These are phyloP conservation scores for Apamea crenata DNA, from an alignment of 2,888 invertebrate genomes.

Conservation along the genomic window DNA sequence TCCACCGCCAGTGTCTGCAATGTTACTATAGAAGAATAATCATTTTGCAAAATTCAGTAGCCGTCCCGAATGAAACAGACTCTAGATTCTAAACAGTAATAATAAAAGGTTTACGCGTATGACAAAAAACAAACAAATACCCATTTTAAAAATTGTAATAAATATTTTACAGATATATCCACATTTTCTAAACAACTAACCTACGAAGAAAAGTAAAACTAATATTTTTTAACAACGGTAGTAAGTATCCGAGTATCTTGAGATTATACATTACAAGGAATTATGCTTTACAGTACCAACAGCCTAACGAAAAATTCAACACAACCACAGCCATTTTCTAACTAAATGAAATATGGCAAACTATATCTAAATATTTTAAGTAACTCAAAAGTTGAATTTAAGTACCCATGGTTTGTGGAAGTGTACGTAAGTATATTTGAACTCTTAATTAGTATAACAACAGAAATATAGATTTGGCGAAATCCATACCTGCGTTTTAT, in stretches of 20 bases:
- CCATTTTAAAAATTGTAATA: constrained; percentile 63
- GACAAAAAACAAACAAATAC: constrained; percentile 36
- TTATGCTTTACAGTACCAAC: constrained; percentile 44
- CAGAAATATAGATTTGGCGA: constrained; percentile 42
- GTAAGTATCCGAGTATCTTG: constrained; percentile 45
- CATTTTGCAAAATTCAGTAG: no score
- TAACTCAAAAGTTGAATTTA: constrained; percentile 27
- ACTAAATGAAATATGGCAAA: constrained; percentile 32
- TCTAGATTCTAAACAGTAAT: no score
- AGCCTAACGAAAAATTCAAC: constrained; percentile 18
- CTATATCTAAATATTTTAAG: constrained; percentile 12
- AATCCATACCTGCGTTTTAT: constrained; percentile 10
- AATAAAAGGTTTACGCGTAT: no score
- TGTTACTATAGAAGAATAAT: no score
- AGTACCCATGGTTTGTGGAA: constrained; percentile 15
- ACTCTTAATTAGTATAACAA: constrained; percentile 35
- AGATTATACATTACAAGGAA: constrained; percentile 52
- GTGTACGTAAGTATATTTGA: neutral
- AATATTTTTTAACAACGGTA: constrained; percentile 36
- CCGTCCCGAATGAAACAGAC: no score
- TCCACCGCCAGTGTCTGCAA: no score
- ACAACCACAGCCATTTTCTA: constrained; percentile 25
- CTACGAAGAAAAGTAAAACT: constrained; percentile 49
- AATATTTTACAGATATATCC: constrained; percentile 62
- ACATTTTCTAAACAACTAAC: constrained; percentile 45